Percentiles rank a stretch among this genome's conserved stretches.
phyloP scores from a whole-genome alignment of 2,888 invertebrate species.

The Caenorhabditis japonica region DNA sequence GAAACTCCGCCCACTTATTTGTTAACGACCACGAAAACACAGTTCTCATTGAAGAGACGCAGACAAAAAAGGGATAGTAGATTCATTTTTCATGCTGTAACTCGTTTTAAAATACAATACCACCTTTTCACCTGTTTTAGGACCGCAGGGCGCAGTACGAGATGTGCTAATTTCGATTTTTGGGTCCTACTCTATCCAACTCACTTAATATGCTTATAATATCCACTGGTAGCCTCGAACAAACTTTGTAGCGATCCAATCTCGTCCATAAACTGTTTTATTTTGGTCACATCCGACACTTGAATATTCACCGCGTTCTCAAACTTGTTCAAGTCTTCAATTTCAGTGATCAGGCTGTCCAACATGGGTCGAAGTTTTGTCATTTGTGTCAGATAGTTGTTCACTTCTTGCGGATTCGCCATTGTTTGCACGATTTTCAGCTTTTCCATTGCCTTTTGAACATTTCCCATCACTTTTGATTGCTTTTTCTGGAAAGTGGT shows the following conservation, averaged over 20 bases:
- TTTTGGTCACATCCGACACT: conserved; percentile 63
- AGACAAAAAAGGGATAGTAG: no score
- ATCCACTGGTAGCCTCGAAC: conserved; percentile 66
- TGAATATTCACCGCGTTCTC: conserved; percentile 66
- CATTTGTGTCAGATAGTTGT: conserved; percentile 56
- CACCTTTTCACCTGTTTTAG: no score
- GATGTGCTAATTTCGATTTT: no score
- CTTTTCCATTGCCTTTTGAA: conserved; percentile 57
- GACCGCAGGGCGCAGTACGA: no score
- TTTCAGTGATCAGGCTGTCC: conserved; percentile 59
- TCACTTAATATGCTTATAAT: conserved; percentile 67
- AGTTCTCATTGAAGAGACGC: no score
- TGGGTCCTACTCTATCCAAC: conserved; percentile 3
- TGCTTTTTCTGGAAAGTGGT: conserved; percentile 59
- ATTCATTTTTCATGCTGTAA: no score
- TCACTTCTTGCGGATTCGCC: conserved; percentile 59
- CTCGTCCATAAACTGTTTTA: conserved; percentile 59
- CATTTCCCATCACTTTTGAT: conserved; percentile 52
- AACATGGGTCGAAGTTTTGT: conserved; percentile 59
- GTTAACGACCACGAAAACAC: no score
- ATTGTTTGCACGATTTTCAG: conserved; percentile 63
- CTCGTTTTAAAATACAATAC: no score
- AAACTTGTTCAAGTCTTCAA: conserved; percentile 66
- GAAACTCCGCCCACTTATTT: no score
- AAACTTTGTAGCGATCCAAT: conserved; percentile 63